Evolutionary conservation across 2,888 invertebrate species (phyloP).

Genomic region (Harmothoe impar): DNA sequence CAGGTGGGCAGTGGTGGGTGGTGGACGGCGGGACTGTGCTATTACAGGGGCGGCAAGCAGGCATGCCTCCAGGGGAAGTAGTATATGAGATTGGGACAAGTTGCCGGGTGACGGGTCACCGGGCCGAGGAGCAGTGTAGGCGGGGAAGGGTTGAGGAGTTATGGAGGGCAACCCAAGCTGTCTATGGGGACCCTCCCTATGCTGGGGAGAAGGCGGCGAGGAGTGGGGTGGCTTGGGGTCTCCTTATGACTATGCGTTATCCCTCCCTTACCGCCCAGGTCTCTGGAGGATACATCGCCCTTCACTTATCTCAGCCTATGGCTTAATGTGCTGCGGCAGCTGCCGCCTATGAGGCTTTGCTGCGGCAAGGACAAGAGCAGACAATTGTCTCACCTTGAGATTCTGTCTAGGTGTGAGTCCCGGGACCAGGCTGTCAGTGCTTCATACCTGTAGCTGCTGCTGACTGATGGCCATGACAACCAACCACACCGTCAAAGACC

Average conservation of each 20-base stretch:
- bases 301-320: not conserved
- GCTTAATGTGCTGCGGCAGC: not conserved
- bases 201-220: not conserved
- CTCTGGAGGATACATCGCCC: not conserved
- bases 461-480: no score
- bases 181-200: not conserved
- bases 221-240: not conserved
- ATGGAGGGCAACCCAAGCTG: not conserved
- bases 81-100: conserved; percentile 36
- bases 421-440: no score
- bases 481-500: no score
- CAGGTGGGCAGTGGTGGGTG: conserved; percentile 9
- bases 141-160: not conserved
- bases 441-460: no score
- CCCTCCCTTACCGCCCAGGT: not conserved
- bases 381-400: not conserved
- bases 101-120: not conserved
- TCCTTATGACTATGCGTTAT: not conserved
- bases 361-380: not conserved
- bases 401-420: no score
- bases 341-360: not conserved
- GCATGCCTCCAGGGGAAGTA: not conserved
- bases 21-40: not conserved
- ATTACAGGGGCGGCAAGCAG: not conserved
- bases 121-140: not conserved